Conservation (phyloP, 2,888 invertebrate species). For the Rhopalosiphum nymphaeae region DNA sequence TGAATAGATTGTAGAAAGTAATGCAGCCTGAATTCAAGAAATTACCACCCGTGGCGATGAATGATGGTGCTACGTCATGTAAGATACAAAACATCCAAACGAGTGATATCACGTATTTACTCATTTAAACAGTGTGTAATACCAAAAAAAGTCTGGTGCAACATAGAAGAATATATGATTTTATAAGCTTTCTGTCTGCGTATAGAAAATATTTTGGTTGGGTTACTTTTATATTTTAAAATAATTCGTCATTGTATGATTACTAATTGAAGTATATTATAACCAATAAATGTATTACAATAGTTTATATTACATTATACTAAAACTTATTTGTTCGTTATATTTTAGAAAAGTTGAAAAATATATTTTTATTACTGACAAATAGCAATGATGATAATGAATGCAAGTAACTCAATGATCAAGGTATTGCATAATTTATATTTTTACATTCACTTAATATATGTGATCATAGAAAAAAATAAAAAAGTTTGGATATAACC, state of each 20-base stretch:
- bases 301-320: not conserved
- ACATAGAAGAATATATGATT: not conserved
- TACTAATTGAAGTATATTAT: not conserved
- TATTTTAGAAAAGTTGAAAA: not conserved
- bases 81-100: too few relatives aligned
- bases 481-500: not conserved
- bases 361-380: not conserved
- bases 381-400: not conserved
- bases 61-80: not conserved
- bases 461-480: not conserved
- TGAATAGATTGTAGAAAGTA: not conserved
- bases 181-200: not conserved
- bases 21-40: not conserved
- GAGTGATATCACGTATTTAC: not conserved
- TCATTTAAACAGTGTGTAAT: not conserved
- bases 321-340: not conserved
- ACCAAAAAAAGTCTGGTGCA: not conserved
- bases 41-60: not conserved
- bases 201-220: not conserved
- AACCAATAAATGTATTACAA: not conserved
- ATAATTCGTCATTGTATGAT: not conserved
- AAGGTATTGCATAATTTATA: not conserved
- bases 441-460: not conserved
- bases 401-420: not conserved
- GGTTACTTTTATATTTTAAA: not conserved